Evolutionary conservation across 2,113 vertebrate species (phyloP).

Genomic region (Tenebrosternarchus preto): DNA sequence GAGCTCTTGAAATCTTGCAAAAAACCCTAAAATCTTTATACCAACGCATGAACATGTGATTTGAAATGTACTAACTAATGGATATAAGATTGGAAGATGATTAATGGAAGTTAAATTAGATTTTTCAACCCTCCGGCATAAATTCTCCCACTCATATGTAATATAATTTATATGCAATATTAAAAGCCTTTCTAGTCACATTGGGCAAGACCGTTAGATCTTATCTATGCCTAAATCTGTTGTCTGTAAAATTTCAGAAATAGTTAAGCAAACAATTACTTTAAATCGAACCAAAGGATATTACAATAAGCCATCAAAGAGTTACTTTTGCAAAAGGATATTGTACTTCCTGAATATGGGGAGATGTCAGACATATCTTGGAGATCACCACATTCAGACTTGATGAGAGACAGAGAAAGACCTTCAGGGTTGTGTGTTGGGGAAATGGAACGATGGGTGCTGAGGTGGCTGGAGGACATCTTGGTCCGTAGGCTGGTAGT

Average conservation of each 20-base stretch:
- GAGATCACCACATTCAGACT: conserved; percentile 97
- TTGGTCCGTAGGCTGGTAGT: conserved; percentile 96
- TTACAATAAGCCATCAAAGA: neutral
- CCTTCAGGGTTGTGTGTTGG: conserved; percentile 88
- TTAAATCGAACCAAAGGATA: neutral
- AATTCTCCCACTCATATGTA: conserved; percentile 11
- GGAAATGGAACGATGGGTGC: conserved; percentile 91
- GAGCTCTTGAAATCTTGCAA: too few relatives aligned
- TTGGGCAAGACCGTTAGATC: neutral
- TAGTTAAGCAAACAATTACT: neutral
- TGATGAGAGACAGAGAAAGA: conserved; percentile 96
- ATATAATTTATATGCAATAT: conserved; percentile 4
- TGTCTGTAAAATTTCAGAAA: neutral
- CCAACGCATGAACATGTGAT: conserved; percentile 62
- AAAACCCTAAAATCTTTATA: conserved; percentile 74
- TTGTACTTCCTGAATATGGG: conserved; percentile 95
- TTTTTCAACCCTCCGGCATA: conserved; percentile 43
- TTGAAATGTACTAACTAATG: conserved; percentile 68
- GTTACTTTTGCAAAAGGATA: conserved; percentile 85
- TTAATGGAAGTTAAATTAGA: too few relatives aligned
- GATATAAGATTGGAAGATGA: conserved; percentile 67
- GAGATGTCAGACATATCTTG: conserved; percentile 98
- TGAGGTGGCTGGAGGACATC: conserved; percentile 91
- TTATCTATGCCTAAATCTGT: neutral
- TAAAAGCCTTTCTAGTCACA: neutral